Conservation (phyloP, 2,888 invertebrate species). For the Tricholauxania praeusta region DNA sequence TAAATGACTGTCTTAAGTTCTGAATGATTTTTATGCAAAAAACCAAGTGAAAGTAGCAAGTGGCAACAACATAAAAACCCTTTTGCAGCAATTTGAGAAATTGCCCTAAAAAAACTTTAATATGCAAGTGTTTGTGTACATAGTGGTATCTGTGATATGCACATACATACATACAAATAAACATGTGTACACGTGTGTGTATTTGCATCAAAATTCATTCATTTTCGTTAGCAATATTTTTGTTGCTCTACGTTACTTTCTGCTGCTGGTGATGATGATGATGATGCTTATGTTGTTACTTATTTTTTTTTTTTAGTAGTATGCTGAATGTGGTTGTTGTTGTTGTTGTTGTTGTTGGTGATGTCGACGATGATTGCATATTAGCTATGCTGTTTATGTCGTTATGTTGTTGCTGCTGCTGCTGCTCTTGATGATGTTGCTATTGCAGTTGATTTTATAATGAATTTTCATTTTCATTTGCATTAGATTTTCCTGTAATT, state of each 20-base stretch:
- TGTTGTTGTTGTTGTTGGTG: conserved; percentile 1
- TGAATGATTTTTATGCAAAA: too few relatives aligned
- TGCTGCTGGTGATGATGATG: neutral
- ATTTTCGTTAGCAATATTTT: conserved; percentile 1
- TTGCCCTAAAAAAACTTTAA: conserved; percentile 2
- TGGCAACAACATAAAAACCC: conserved; percentile 6
- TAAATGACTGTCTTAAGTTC: too few relatives aligned
- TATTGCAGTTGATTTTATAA: conserved; percentile 11
- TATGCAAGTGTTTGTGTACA: neutral
- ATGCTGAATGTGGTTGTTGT: conserved; percentile 1
- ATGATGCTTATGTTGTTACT: conserved; percentile 6
- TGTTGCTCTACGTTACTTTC: neutral
- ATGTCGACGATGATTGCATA: conserved; percentile 8
- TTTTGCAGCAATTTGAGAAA: conserved; percentile 1
- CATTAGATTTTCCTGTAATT: conserved; percentile 5
- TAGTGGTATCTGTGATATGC: neutral
- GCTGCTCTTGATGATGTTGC: conserved; percentile 52
- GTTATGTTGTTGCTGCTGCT: conserved; percentile 5
- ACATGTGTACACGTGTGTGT: neutral
- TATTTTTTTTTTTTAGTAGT: neutral
- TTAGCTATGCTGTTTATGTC: conserved; percentile 42
- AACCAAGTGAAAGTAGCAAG: too few relatives aligned
- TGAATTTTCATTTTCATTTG: conserved; percentile 6
- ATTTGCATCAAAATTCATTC: conserved; percentile 7
- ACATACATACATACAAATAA: neutral